phyloP scores from a whole-genome alignment of 2,888 invertebrate genomes.

The Amphipyra tragopoginis region DNA sequence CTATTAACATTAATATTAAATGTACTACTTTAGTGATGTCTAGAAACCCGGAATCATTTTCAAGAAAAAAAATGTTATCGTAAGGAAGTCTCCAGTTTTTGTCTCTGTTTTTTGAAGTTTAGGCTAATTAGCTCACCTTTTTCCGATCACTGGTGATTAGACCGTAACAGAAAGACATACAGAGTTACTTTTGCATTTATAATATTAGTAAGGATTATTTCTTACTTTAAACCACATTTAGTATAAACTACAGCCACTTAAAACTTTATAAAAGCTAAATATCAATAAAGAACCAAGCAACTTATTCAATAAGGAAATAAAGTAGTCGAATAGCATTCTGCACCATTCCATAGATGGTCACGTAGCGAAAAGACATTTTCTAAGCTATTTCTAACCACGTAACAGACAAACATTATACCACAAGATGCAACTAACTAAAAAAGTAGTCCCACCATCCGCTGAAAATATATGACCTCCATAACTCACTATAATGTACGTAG shows the following conservation, averaged over 20 bases:
- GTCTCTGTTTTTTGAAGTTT: no score
- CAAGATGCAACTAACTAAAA: constrained; percentile 54
- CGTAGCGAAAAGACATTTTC: constrained; percentile 45
- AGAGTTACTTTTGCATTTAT: no score
- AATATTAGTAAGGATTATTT: no score
- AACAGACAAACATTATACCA: constrained; percentile 47
- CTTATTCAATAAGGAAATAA: constrained; percentile 22
- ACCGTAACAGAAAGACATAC: no score
- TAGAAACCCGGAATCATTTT: no score
- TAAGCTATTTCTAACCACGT: constrained; percentile 47
- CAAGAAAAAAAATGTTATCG: no score
- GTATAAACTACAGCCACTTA: not conserved
- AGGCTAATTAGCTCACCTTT: no score
- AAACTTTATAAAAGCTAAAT: not conserved
- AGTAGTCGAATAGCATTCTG: constrained; percentile 4
- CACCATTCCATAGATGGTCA: constrained; percentile 38
- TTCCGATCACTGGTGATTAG: no score
- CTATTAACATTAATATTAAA: no score
- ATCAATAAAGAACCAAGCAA: constrained; percentile 2
- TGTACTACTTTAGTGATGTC: no score
- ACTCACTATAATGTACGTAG: constrained; percentile 21
- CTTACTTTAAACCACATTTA: not conserved
- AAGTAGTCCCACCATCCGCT: constrained; percentile 62
- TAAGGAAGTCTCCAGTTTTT: no score
- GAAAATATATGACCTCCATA: constrained; percentile 46